Conservation (phyloP, 2,888 invertebrate genomes). For the Rhingia campestris region DNA sequence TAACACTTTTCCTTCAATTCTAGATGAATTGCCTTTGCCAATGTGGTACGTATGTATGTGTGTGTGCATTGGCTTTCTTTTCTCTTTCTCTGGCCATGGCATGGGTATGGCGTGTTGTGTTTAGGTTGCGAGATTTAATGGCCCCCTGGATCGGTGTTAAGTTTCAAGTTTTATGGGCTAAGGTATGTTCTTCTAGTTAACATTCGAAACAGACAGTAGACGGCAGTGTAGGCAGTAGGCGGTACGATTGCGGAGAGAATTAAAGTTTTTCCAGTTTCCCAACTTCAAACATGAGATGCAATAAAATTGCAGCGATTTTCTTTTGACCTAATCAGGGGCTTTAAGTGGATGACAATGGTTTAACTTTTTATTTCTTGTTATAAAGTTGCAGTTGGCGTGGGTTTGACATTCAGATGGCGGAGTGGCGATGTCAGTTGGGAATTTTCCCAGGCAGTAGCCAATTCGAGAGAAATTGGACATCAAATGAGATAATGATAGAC, state of each 20-base stretch:
- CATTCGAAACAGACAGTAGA: neutral
- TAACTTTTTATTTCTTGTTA: neutral
- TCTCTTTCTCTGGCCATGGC: conserved; percentile 45
- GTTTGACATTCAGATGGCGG: too few species aligned
- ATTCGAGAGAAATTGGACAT: too few species aligned
- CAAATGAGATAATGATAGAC: too few species aligned
- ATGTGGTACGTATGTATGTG: neutral
- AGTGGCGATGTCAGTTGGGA: too few species aligned
- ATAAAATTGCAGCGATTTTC: conserved; percentile 31
- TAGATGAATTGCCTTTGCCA: conserved; percentile 32
- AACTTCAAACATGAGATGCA: neutral
- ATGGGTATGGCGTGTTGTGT: conserved; percentile 11
- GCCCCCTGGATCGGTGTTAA: conserved; percentile 1
- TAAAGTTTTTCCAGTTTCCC: conserved; percentile 6
- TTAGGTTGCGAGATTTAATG: conserved; percentile 11
- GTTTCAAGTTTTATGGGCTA: conserved; percentile 41
- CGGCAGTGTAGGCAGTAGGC: neutral
- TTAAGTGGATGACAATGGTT: conserved; percentile 26
- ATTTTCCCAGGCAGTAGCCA: too few species aligned
- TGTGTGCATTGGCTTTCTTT: conserved; percentile 48
- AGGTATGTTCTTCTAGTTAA: conserved; percentile 30
- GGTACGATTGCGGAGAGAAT: neutral
- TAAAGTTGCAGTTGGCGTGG: too few species aligned
- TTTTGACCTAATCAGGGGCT: conserved; percentile 33
- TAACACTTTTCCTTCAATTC: conserved; percentile 48